Percentiles rank a stretch among this genome's conserved stretches.
Evolutionary conservation across 1,140 invertebrate species (phyloP).

Genomic region (Dendrolimus punctatus): DNA sequence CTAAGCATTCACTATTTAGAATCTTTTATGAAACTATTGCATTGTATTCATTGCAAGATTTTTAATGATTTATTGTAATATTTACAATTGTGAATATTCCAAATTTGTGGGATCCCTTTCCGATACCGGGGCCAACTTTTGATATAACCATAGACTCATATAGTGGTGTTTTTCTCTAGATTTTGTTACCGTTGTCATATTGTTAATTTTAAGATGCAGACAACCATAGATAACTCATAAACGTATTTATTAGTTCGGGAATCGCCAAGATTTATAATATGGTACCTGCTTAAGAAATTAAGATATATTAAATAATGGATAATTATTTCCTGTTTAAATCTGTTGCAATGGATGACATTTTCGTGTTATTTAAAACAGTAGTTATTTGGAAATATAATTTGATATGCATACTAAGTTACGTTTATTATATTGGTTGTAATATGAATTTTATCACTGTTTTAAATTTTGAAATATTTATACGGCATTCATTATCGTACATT

Average conservation of each 20-base stretch:
- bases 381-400: conserved; percentile 53
- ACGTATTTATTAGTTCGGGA: too few relatives aligned
- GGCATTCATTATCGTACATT: conserved; percentile 70
- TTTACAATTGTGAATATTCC: conserved; percentile 47
- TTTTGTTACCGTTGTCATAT: conserved; percentile 15
- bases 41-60: conserved; percentile 35
- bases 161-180: conserved; percentile 7
- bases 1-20: conserved; percentile 36
- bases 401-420: conserved; percentile 44
- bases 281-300: conserved; percentile 52
- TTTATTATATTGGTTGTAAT: conserved; percentile 62
- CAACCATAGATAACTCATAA: too few relatives aligned
- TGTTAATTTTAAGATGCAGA: conserved; percentile 4
- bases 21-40: conserved; percentile 45
- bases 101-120: conserved; percentile 59
- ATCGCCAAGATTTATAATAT: conserved; percentile 8
- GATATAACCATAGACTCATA: conserved; percentile 33
- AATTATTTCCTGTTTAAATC: conserved; percentile 23
- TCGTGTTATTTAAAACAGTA: conserved; percentile 30
- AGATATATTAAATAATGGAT: conserved; percentile 22
- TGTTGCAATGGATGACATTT: conserved; percentile 23
- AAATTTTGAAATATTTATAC: conserved; percentile 74
- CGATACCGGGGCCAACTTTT: conserved; percentile 62
- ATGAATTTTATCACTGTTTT: conserved; percentile 74
- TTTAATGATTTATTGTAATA: conserved; percentile 39